Percentiles rank a stretch among this genome's conserved stretches.
phyloP scores from a whole-genome alignment of 2,888 invertebrate species.

The Pherbina coryleti region DNA sequence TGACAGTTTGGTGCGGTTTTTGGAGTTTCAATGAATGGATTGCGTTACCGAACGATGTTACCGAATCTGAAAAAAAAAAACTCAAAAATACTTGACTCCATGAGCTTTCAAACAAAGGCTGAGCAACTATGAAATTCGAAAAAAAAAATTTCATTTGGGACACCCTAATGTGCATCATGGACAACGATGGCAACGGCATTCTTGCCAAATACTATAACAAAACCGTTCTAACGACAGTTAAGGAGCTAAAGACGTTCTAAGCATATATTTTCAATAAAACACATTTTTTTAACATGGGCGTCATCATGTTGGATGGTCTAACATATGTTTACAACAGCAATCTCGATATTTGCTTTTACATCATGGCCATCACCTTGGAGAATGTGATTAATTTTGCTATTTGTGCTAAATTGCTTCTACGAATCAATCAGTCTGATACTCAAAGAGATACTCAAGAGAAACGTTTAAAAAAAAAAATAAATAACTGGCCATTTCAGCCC shows the following conservation, averaged over 20 bases:
- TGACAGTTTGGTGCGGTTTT: too few species aligned
- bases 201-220: constrained; percentile 97
- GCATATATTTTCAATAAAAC: constrained; percentile 98
- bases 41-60: too few species aligned
- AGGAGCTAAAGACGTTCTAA: constrained; percentile 97
- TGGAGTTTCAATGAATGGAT: too few species aligned
- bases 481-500: too few species aligned
- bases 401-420: constrained; percentile 93
- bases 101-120: too few species aligned
- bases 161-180: constrained; percentile 97
- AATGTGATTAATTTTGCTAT: constrained; percentile 96
- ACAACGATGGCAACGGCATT: constrained; percentile 97
- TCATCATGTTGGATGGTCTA: constrained; percentile 97
- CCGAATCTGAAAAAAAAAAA: too few species aligned
- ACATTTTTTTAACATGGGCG: constrained; percentile 95
- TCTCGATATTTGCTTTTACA: constrained; percentile 98
- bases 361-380: constrained; percentile 97
- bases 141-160: too few species aligned
- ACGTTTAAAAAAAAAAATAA: too few species aligned
- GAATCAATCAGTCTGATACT: constrained; percentile 95
- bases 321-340: constrained; percentile 98
- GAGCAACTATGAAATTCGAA: too few species aligned
- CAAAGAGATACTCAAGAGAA: constrained; percentile 97
- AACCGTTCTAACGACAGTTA: constrained; percentile 86
- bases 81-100: too few species aligned